phyloP scores from a whole-genome alignment of 2,113 vertebrate species.

The Archilochus colubris region DNA sequence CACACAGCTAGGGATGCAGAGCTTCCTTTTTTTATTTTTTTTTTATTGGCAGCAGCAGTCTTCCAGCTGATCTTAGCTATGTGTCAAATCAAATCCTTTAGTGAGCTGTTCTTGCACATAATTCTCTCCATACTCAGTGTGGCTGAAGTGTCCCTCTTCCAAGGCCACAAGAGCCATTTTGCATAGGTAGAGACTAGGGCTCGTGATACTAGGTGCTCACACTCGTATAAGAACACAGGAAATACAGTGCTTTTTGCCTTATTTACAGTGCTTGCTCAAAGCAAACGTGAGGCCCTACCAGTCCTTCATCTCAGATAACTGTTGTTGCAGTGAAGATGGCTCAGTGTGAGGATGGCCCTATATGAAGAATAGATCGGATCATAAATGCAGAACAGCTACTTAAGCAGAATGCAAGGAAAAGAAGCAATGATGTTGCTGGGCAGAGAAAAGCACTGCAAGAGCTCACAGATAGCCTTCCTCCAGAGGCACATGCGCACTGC shows the following conservation, averaged over 20 bases:
- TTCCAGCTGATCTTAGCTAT: background rate
- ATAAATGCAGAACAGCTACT: constrained; percentile 46
- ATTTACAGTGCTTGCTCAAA: background rate
- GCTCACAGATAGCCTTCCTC: constrained; percentile 43
- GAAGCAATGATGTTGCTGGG: constrained; percentile 47
- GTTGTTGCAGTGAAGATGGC: background rate
- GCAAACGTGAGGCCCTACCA: background rate
- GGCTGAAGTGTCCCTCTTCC: background rate
- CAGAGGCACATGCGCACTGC: constrained; percentile 42
- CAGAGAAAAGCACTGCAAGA: constrained; percentile 49
- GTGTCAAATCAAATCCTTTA: background rate
- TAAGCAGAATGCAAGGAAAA: constrained; percentile 32
- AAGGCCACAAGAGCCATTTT: constrained; percentile 27
- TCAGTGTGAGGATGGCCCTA: background rate
- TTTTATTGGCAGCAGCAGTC: background rate
- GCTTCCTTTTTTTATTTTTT: background rate
- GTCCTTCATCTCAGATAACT: background rate
- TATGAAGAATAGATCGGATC: background rate
- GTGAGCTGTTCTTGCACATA: background rate
- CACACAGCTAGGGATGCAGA: background rate
- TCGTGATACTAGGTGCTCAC: background rate
- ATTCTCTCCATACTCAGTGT: background rate
- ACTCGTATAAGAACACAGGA: background rate
- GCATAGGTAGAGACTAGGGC: background rate
- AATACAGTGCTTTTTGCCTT: background rate